Percentiles rank a stretch among this genome's conserved stretches.
These are phyloP conservation scores for Phoxinus dragarum DNA, from an alignment of 2,797 vertebrate species.

Conservation along the genomic window DNA sequence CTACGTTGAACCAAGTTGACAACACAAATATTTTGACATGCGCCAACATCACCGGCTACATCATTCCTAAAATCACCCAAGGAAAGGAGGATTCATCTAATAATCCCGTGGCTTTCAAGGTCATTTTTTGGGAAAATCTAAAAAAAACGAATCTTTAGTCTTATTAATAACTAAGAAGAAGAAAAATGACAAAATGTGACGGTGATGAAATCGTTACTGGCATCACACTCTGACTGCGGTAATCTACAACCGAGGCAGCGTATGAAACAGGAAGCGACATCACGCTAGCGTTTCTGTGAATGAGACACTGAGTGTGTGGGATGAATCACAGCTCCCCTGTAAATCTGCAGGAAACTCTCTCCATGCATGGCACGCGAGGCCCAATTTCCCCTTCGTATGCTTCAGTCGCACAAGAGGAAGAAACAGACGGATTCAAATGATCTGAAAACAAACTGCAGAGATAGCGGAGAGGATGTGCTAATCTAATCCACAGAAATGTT, in stretches of 20 bases:
- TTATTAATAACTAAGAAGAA: background rate
- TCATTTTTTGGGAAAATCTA: background rate
- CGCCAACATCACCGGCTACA: background rate
- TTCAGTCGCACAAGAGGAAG: constrained; percentile 16
- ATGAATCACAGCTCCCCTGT: constrained; percentile 48
- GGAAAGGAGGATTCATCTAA: background rate
- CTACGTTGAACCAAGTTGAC: background rate
- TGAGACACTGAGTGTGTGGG: constrained; percentile 53
- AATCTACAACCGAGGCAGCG: constrained; percentile 43
- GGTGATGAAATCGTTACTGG: background rate
- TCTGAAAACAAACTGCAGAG: constrained; percentile 6
- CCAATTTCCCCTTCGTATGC: constrained; percentile 50
- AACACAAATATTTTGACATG: constrained; percentile 15
- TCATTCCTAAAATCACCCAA: background rate
- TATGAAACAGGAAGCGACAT: constrained; percentile 56
- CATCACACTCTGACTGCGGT: constrained; percentile 35
- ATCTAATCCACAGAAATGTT: background rate
- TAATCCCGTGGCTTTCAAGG: background rate
- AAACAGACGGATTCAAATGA: constrained; percentile 39
- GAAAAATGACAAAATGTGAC: background rate
- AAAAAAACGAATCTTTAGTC: background rate
- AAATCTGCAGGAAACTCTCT: constrained; percentile 51
- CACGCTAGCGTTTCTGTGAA: constrained; percentile 60
- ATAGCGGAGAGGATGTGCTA: background rate
- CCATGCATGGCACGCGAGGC: constrained; percentile 13